phyloP scores from a whole-genome alignment of 2,888 invertebrate species.

The Drosophila conformis region DNA sequence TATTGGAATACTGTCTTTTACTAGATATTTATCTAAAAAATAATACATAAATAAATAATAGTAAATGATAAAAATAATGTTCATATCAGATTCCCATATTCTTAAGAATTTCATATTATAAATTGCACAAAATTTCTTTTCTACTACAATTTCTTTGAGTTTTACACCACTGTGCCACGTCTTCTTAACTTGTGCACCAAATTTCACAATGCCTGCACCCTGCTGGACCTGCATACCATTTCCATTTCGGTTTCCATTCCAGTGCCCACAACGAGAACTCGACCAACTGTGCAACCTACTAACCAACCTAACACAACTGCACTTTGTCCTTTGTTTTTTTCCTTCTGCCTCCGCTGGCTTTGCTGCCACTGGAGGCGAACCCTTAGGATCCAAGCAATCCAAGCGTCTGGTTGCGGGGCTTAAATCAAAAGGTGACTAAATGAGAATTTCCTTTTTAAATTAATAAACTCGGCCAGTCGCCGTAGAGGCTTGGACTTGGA shows the following conservation, averaged over 20 bases:
- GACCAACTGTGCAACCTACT: conserved; percentile 37
- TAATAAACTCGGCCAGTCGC: conserved; percentile 75
- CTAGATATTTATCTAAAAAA: too few species aligned
- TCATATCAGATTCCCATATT: not conserved
- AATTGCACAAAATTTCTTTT: not conserved
- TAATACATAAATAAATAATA: too few species aligned
- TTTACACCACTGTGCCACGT: conserved; percentile 40
- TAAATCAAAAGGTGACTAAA: conserved; percentile 83
- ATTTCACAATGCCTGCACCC: conserved; percentile 3
- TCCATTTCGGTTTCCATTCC: conserved; percentile 35
- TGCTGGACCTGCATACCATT: conserved; percentile 12
- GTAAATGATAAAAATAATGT: too few species aligned
- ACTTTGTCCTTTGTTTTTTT: conserved; percentile 1
- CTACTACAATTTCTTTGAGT: not conserved
- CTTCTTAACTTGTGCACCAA: conserved; percentile 3
- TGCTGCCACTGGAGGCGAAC: not conserved
- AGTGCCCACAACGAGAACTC: conserved; percentile 19
- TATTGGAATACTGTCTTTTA: too few species aligned
- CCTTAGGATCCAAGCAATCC: conserved; percentile 14
- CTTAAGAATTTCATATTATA: not conserved
- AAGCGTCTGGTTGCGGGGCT: conserved; percentile 44
- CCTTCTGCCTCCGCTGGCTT: not conserved
- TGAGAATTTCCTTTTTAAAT: conserved; percentile 84
- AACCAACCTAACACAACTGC: conserved; percentile 18
- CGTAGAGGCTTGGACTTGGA: conserved; percentile 25